Evolutionary conservation across 2,797 vertebrate genomes (phyloP), one percentile per base, ranked within the genome.

Genomic region (Myoxocephalus aenaeus): DNA sequence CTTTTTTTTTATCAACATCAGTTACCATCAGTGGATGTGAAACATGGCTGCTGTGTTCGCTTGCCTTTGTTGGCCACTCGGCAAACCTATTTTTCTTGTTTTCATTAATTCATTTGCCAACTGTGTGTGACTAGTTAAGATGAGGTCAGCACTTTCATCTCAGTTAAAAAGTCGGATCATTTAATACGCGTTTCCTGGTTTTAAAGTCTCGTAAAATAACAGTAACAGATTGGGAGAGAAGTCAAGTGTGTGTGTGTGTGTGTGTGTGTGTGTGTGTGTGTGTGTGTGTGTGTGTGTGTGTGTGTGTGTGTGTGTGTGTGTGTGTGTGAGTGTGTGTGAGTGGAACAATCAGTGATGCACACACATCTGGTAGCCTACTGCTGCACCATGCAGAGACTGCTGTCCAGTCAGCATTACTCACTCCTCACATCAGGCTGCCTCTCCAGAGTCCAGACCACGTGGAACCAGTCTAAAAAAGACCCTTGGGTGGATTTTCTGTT

Each of bases 351-450:
- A 70, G 70, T 56, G 66, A 88, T 81, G 76, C 81, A 73, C 80
- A 91, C 68, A 77, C 81, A 84, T 91, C 83, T 92, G 90, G 87
- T 74, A 46, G 75, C 81, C 57, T 46, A 77, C 44, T 65, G 85
- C 64, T 70, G 79, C 82, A 65, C 73, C 89, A 82, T 44, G 79
- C 79, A 73, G 86, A 82, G 86, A 65, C 66, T 42, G 68, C 59
- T 63, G 87, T 87, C 84, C 81, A 86, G 87, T 93, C 92, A 92
- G 92, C 90, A 83, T 89, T 85, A 89, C 29, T 90, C 84, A 87
- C 79, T 38, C 36, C 65, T 64, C 65, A 67, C 79, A 65, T 58
- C 74, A 75, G 61, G 29, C 65, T 59, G 72, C 20, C 40, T 78
- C 42, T 66, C 46, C 38, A 53, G 75, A 74, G 42, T 69, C 48